A percentile compares a stretch with the other conserved stretches of the same genome.
phyloP scores from a whole-genome alignment of 1,140 invertebrate species.

The Nixonia krombeini region DNA sequence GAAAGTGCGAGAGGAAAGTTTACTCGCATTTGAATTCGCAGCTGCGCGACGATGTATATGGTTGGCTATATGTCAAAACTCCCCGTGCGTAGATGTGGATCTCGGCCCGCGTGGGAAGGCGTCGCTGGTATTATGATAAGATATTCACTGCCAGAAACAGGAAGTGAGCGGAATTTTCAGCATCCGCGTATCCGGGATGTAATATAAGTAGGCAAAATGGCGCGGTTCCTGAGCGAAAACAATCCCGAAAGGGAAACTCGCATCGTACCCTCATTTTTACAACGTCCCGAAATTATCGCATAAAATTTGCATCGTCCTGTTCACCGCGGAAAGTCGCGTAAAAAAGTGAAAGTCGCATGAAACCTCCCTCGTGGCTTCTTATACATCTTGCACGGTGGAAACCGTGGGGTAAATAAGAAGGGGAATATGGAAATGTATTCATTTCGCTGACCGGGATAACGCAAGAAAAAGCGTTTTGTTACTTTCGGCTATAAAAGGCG shows the following conservation, averaged over 20 bases:
- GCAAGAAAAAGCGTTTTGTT: no score
- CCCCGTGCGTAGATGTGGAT: conserved; percentile 22
- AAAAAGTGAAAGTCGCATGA: no score
- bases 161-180: conserved; percentile 56
- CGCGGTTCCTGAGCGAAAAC: conserved; percentile 21
- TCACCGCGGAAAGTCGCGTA: no score
- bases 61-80: conserved; percentile 38
- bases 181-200: conserved; percentile 54
- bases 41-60: conserved; percentile 27
- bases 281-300: background rate
- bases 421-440: no score
- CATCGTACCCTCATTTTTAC: no score
- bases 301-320: background rate
- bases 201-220: conserved; percentile 61
- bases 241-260: conserved; percentile 24
- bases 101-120: conserved; percentile 14
- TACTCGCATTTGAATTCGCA: conserved; percentile 16
- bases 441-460: no score
- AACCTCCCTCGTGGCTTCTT: no score
- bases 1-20: no score
- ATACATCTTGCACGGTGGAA: no score
- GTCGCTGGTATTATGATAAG: conserved; percentile 60
- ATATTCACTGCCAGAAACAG: conserved; percentile 64
- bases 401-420: no score
- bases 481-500: no score